A percentile compares a stretch with the other conserved stretches of the same genome.
Conservation (phyloP, 1,140 invertebrate species). For the Lamellibrachia luymesi region DNA sequence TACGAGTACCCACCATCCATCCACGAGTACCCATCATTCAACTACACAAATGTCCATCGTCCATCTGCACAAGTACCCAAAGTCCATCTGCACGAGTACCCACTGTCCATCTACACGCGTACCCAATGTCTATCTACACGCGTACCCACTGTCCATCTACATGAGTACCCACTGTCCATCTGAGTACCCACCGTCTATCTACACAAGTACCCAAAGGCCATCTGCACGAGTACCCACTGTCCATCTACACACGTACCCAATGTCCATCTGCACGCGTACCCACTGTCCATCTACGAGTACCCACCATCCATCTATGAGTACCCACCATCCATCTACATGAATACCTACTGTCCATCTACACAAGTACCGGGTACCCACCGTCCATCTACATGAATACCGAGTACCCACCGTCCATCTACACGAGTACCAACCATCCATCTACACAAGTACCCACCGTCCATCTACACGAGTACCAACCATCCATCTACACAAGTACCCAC, state of each 20-base stretch:
- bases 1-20: constrained; percentile 4
- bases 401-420: background rate
- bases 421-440: too few relatives aligned
- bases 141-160: too few relatives aligned
- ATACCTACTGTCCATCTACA: too few relatives aligned
- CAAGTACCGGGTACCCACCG: too few relatives aligned
- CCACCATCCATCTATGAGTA: background rate
- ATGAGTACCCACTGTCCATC: too few relatives aligned
- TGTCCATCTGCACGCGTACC: background rate
- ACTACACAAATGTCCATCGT: background rate
- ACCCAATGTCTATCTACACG: background rate
- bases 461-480: too few relatives aligned
- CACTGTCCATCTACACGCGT: background rate
- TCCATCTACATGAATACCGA: too few relatives aligned
- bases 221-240: background rate
- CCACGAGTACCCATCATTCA: background rate
- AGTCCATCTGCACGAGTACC: background rate
- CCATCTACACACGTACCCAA: background rate
- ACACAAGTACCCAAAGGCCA: background rate
- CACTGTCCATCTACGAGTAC: background rate
- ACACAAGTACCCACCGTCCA: too few relatives aligned
- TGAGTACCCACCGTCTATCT: background rate
- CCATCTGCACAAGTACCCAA: background rate
- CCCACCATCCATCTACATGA: too few relatives aligned
- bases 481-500: too few relatives aligned